Percentiles rank a stretch among this genome's conserved stretches.
Evolutionary conservation across 2,888 invertebrate species (phyloP).

Genomic region (Hydriomena furcata): DNA sequence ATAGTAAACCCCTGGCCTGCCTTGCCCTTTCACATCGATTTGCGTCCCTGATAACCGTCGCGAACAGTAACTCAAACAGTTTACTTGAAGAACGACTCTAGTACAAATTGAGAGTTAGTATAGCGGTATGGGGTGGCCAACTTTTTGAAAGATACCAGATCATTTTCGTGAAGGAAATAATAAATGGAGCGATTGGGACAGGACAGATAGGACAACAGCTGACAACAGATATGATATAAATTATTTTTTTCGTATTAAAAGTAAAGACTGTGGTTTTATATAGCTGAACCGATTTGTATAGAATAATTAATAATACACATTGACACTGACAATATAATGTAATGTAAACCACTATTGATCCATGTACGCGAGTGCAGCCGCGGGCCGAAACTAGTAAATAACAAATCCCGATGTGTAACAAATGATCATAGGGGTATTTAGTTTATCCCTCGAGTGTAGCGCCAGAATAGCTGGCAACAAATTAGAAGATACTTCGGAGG

Average conservation of each 20-base stretch:
- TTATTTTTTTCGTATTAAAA: too few species aligned
- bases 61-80: neutral
- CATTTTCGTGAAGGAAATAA: too few species aligned
- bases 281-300: too few species aligned
- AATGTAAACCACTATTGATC: too few species aligned
- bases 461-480: slow-evolving; percentile 38
- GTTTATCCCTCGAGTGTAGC: slow-evolving; percentile 42
- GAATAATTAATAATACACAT: too few species aligned
- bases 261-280: too few species aligned
- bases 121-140: too few species aligned
- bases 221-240: too few species aligned
- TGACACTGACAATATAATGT: too few species aligned
- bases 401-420: neutral
- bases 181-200: too few species aligned
- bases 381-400: neutral
- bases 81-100: neutral
- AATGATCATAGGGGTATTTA: neutral
- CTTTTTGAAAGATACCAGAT: too few species aligned
- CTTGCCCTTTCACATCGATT: slow-evolving; percentile 30
- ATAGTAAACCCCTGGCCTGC: slow-evolving; percentile 42
- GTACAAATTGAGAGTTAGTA: neutral
- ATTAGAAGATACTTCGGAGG: slow-evolving; percentile 40
- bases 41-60: neutral
- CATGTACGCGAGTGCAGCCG: neutral
- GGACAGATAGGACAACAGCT: too few species aligned